Base-by-base conservation (phyloP, 2,888 invertebrate species). In the Eupithecia exiguata region DNA sequence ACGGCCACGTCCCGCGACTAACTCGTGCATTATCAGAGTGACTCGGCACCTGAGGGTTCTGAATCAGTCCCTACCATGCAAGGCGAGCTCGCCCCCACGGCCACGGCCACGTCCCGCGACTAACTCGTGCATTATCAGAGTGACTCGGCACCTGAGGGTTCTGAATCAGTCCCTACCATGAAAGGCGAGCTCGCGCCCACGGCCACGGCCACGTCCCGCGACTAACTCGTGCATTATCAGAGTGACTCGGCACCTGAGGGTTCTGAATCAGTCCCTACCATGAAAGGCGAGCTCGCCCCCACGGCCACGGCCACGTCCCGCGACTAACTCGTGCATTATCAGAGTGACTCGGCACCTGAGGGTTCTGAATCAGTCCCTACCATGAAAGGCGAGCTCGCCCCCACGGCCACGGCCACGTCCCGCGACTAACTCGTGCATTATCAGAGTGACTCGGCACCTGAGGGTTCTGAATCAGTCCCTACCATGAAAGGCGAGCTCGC, bases 401-500 rank as follows among this genome's bases (percentile, higher is more conserved):
- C 71, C 76, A 73, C 68, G 68, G 6, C 5, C 4, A n/a, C n/a
- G n/a, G n/a, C n/a, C n/a, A n/a, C 21, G 61, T 63, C 49, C 49
- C 70, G 77, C 82, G 84, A n/a, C n/a, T n/a, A 53, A 21, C 21
- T 10, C 49, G 0, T 53, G 21, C 21, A 53, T 53, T 53, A n/a
- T 72, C 71, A 74, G 72, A 9, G 63, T 71, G 40, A 72, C 46
- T 70, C 9, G 1, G n/a, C 1, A 9, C 7, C 49, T 7, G 16
- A 49, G 58, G 49, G 43, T 30, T 63, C 68, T 35, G 62, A 30
- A 61, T 74, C 71, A 67, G 72, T 58, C 70, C 78, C 36, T 76
- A 78, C 82, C 85, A 82, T 81, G 80, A 78, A 81, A 76, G 83
- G 83, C 72, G 66, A 75, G 76, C 75, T 80, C 80, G 74, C 76